Percentiles rank a stretch among this genome's conserved stretches.
Evolutionary conservation across 2,797 vertebrate genomes (phyloP).

Genomic region (Chelon labrosus): DNA sequence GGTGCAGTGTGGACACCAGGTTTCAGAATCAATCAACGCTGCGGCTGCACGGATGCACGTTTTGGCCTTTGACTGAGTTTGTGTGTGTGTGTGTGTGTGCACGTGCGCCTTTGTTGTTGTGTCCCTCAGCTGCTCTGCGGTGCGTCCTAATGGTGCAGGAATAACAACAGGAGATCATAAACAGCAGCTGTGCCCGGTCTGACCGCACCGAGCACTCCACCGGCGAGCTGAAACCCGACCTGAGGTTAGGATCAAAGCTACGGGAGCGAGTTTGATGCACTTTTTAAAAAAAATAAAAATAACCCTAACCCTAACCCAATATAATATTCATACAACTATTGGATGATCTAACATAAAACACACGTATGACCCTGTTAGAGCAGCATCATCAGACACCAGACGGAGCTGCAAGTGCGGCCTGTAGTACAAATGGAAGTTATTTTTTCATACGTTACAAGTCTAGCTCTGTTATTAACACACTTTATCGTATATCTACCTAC

Average conservation of each 20-base stretch:
- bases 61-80: constrained; percentile 19
- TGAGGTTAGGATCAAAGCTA: constrained; percentile 60
- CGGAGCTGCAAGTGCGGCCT: too few relatives aligned
- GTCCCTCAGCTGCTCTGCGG: constrained; percentile 63
- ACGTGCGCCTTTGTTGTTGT: constrained; percentile 51
- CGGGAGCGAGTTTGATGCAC: constrained; percentile 8
- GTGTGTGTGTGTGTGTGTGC: constrained; percentile 23
- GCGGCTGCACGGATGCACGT: constrained; percentile 10
- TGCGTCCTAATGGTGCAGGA: constrained; percentile 66
- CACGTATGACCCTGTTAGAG: too few relatives aligned
- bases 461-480: too few relatives aligned
- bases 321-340: too few relatives aligned
- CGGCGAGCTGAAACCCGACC: constrained; percentile 29
- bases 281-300: too few relatives aligned
- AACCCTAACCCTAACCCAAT: too few relatives aligned
- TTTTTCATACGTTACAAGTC: too few relatives aligned
- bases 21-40: constrained; percentile 26
- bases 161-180: constrained; percentile 76
- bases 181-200: constrained; percentile 76
- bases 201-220: constrained; percentile 56
- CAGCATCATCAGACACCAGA: too few relatives aligned
- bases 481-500: too few relatives aligned
- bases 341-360: too few relatives aligned
- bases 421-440: too few relatives aligned
- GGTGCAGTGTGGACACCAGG: constrained; percentile 17